These are phyloP conservation scores for Orycteropus afer DNA, from an alignment of 2,113 vertebrate species.

Conservation along the genomic window DNA sequence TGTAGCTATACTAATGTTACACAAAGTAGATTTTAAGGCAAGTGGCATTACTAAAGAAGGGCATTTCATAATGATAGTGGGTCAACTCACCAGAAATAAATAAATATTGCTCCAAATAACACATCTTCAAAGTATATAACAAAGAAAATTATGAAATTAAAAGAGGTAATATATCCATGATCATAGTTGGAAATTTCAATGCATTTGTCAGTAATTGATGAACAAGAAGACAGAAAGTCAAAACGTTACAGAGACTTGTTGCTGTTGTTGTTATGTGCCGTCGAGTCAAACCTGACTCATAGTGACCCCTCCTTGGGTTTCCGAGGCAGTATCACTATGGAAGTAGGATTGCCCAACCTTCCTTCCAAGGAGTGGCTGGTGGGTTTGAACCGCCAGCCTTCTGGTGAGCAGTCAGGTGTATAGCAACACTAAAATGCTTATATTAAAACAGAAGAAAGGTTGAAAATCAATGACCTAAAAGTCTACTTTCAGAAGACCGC, in stretches of 20 bases:
- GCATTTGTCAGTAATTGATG: not conserved
- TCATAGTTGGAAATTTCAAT: not conserved
- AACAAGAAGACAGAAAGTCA: not conserved
- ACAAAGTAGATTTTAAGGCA: slow-evolving; percentile 3
- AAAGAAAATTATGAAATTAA: not conserved
- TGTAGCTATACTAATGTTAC: not conserved
- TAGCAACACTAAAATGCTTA: no score
- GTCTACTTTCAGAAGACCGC: no score
- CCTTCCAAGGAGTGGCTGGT: no score
- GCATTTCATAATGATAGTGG: not conserved
- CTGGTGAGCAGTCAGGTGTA: no score
- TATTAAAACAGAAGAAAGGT: no score
- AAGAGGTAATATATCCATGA: not conserved
- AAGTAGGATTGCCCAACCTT: no score
- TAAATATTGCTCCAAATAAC: not conserved
- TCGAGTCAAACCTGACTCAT: no score
- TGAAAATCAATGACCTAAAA: no score
- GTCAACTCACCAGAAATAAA: not conserved
- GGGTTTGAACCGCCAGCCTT: no score
- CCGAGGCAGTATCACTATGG: no score
- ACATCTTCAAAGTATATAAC: not conserved
- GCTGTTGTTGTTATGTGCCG: no score
- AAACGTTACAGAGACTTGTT: not conserved
- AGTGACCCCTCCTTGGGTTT: no score
- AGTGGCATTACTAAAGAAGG: slow-evolving; percentile 1